These are phyloP conservation scores for Parnassius smintheus DNA, from an alignment of 2,888 invertebrate species.

Conservation along the genomic window DNA sequence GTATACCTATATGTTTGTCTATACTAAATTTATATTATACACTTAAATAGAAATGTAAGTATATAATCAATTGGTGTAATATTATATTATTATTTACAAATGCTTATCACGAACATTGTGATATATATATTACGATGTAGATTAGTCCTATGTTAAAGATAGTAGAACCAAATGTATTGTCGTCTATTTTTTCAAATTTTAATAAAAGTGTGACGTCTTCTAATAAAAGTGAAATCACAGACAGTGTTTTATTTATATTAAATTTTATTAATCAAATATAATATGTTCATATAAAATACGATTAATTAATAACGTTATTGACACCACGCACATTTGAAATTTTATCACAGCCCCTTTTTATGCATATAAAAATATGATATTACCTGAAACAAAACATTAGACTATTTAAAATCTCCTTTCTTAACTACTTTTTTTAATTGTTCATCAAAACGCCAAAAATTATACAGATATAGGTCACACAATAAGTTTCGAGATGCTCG, in stretches of 20 bases:
- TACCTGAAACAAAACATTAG: slow-evolving; percentile 37
- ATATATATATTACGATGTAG: slow-evolving; percentile 21
- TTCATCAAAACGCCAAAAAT: too few species aligned
- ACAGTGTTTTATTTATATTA: slow-evolving; percentile 18
- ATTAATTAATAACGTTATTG: slow-evolving; percentile 20
- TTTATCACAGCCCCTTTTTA: slow-evolving; percentile 63
- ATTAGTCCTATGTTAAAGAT: slow-evolving; percentile 9
- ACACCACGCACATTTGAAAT: slow-evolving; percentile 38
- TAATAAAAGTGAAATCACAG: slow-evolving; percentile 19
- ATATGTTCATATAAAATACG: slow-evolving; percentile 19
- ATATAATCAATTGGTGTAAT: slow-evolving; percentile 24
- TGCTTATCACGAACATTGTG: slow-evolving; percentile 24
- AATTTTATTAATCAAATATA: slow-evolving; percentile 23
- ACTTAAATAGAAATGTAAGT: slow-evolving; percentile 21
- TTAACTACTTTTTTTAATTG: too few species aligned
- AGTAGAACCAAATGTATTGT: slow-evolving; percentile 22
- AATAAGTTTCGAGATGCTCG: too few species aligned
- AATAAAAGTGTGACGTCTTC: slow-evolving; percentile 14
- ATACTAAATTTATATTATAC: slow-evolving; percentile 10
- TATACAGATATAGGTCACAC: too few species aligned
- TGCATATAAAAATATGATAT: slow-evolving; percentile 34
- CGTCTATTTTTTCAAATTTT: slow-evolving; percentile 26
- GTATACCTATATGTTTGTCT: slow-evolving; percentile 2
- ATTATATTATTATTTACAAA: slow-evolving; percentile 21
- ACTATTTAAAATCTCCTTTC: neutral